Percentiles rank a stretch among this genome's conserved stretches.
Evolutionary conservation across 2,888 invertebrate species (phyloP).

Genomic region (Sinohyriopsis cumingii): DNA sequence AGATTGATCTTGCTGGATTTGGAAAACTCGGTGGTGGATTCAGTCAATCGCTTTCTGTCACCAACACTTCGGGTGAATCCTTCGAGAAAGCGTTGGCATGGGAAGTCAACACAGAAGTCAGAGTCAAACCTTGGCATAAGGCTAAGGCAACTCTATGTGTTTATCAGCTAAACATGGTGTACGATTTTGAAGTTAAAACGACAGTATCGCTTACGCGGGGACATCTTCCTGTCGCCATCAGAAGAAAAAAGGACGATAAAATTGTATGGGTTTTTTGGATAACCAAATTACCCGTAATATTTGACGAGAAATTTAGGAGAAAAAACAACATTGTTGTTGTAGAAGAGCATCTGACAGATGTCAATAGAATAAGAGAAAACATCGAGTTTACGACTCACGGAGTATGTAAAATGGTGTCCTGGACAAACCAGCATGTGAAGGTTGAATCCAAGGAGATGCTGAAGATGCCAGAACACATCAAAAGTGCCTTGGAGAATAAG

Average conservation of each 20-base stretch:
- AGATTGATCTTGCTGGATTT: conserved; percentile 35
- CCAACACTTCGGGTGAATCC: conserved; percentile 36
- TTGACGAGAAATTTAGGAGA: conserved; percentile 17
- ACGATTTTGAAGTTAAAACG: conserved; percentile 40
- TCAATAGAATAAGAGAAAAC: conserved; percentile 6
- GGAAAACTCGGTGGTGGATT: conserved; percentile 38
- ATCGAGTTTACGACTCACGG: conserved; percentile 36
- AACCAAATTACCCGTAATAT: conserved; percentile 25
- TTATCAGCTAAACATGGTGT: conserved; percentile 24
- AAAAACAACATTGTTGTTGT: conserved; percentile 2
- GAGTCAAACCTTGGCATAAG: conserved; percentile 27
- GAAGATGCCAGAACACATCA: too few relatives aligned
- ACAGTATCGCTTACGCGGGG: conserved; percentile 32
- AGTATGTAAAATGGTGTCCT: conserved; percentile 33
- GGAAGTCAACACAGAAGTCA: conserved; percentile 42
- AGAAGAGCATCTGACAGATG: conserved; percentile 1
- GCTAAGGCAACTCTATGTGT: conserved; percentile 36
- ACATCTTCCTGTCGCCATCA: conserved; percentile 33
- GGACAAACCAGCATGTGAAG: conserved; percentile 42
- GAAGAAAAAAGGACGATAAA: conserved; percentile 28
- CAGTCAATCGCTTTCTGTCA: conserved; percentile 36
- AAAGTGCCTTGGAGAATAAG: too few relatives aligned
- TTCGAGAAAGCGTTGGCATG: conserved; percentile 33
- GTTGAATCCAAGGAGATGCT: conserved; percentile 15
- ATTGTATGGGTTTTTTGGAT: conserved; percentile 29